Base-by-base conservation (phyloP, 30 jellyfish, hydroid and myxozoan species). In the Catostylus mosaicus region DNA sequence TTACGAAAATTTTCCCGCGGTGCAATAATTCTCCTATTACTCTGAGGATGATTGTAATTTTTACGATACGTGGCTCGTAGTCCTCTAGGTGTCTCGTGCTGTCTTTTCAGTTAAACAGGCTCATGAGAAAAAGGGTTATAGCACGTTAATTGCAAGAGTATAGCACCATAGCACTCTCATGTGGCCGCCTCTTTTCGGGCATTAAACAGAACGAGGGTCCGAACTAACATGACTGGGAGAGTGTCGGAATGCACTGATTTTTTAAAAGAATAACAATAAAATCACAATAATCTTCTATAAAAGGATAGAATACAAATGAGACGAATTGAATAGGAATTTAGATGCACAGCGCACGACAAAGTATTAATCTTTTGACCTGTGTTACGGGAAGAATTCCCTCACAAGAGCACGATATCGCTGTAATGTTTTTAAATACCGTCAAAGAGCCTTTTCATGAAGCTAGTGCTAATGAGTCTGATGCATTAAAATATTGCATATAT, bases 321-420 rank as follows among this genome's bases (percentile, higher is more conserved):
- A 3, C 38, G 37, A 1, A 59, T 72, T 36, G 65, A 68, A 36
- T 45, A 10, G 84, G 70, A 48, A 19, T 47, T 72, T 51, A 8
- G 34, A 20, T 9, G 14, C 46, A 27, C 33, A 38, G 18, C 65
- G 50, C 78, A 57, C 77, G 54, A 46, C 78, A 77, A 24, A 30
- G 33, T 8, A 77, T 35, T 77, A 77, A 77, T 77, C 88, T 77
- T 59, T 77, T 77, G 88, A 60, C 88, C 88, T 77, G 27, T 75
- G 6, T 1, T 1, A 52, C 10, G 54, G 29, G 20, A 73, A 33
- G n/a, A 34, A 35, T 22, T n/a, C 30, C 32, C 54, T 23, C 59
- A 67, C 40, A 77, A 14, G 40, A 77, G 38, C 88, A 65, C 77
- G 77, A 65, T 16, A 27, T 50, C 14, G 24, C 5, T 16, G 63